Base-by-base conservation (phyloP, 2,797 vertebrate species). In the Lithobates sylvaticus region DNA sequence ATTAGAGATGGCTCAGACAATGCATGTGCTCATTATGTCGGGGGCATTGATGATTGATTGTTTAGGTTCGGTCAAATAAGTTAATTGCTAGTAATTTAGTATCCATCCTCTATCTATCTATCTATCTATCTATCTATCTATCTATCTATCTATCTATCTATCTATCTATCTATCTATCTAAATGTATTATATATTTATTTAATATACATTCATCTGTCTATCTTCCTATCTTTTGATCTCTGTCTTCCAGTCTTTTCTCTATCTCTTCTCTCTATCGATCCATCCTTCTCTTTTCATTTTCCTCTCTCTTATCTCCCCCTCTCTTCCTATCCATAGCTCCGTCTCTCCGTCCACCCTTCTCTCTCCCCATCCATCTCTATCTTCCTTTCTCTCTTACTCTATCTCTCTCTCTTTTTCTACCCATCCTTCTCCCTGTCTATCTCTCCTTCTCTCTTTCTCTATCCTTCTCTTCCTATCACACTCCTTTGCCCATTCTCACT, bases 1-100 rank as follows among this genome's bases (percentile, higher is more conserved):
- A 81, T 70, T 81, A 44, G 36, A 44, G 36, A 5, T 15, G 61
- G 18, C 70, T n/a, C 18, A 21, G 61, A 70, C 21, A 44, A 18
- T 36, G 68, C n/a, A 54, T 47, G 47, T 58, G 44, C 23, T 68
- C 29, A 71, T 81, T 71, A 69, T 81, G 68, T 27, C 68, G 61
- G 50, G 27, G 29, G 67, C 44, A 10, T 23, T 8, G 78, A 29
- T 32, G 78, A 71, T 23, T 8, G 23, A 26, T 65, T 15, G 23
- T 61, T 61, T 36, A 23, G 23, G n/a, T 26, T 26, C 61, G 5
- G 61, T 23, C n/a, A 65, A 54, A 54, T 16, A 16, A 54, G 50
- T 16, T 54, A 16, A 54, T 54, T 54, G 50, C 15, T 54, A 15
- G 12, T 54, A 13, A 47, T 18, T 54, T 18, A 16, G 0, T 54